These are phyloP conservation scores for Pomacea maculata DNA, from an alignment of 1,140 invertebrate species.

Conservation along the genomic window DNA sequence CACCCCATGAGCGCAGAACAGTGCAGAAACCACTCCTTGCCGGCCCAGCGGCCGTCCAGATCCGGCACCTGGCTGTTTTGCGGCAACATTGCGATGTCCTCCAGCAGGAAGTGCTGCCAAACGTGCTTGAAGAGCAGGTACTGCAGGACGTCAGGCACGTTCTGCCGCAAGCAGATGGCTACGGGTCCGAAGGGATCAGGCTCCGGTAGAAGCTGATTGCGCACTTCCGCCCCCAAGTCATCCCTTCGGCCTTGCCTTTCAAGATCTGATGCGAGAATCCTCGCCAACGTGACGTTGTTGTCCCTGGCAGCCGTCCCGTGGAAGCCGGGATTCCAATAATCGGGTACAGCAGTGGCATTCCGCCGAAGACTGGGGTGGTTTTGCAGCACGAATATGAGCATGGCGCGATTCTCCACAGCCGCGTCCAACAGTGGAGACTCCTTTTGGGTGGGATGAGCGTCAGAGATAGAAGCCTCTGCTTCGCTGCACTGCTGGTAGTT, in stretches of 20 bases:
- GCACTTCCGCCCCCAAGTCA: not conserved
- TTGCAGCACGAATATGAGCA: slow-evolving; percentile 12
- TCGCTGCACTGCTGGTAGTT: not conserved
- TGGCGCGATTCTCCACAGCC: slow-evolving; percentile 8
- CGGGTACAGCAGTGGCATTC: not conserved
- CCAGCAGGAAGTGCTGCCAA: slow-evolving; percentile 21
- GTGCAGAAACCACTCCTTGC: slow-evolving; percentile 11
- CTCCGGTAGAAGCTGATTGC: not conserved
- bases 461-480: not conserved
- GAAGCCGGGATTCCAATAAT: too few species aligned
- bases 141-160: slow-evolving; percentile 4
- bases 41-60: not conserved
- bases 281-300: not conserved
- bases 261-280: not conserved
- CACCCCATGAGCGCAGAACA: slow-evolving; percentile 17
- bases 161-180: slow-evolving; percentile 10
- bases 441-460: not conserved
- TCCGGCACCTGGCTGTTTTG: slow-evolving; percentile 17
- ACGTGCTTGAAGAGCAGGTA: slow-evolving; percentile 22
- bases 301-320: not conserved
- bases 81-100: slow-evolving; percentile 1
- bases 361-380: slow-evolving; percentile 10
- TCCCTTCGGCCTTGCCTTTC: not conserved
- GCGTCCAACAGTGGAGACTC: slow-evolving; percentile 5
- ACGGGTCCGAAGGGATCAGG: slow-evolving; percentile 10